Evolutionary conservation across 2,888 invertebrate species (phyloP).

Genomic region (Epirrhoe alternata): DNA sequence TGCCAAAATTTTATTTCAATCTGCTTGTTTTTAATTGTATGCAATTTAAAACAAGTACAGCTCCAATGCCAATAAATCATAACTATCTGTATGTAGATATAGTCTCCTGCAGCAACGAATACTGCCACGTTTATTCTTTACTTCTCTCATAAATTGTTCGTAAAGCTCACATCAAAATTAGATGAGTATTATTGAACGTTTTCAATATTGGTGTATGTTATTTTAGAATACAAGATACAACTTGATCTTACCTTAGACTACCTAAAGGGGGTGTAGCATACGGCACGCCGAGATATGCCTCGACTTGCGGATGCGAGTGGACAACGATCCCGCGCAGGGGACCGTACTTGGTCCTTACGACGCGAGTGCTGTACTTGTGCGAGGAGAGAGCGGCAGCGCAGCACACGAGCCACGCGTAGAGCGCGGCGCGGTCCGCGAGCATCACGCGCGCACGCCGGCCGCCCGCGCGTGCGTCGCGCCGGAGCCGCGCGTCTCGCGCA

Average conservation of each 20-base stretch:
- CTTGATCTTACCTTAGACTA: conserved; percentile 90
- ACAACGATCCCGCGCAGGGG: conserved; percentile 93
- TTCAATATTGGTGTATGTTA: not conserved
- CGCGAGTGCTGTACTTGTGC: conserved; percentile 92
- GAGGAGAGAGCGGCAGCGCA: conserved; percentile 84
- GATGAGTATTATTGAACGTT: too few relatives aligned
- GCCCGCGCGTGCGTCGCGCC: conserved; percentile 66
- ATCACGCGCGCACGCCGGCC: conserved; percentile 73
- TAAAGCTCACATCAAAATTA: too few relatives aligned
- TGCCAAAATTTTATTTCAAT: too few relatives aligned
- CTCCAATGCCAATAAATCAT: too few relatives aligned
- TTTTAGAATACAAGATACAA: not conserved
- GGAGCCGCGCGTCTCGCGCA: conserved; percentile 62
- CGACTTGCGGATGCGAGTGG: conserved; percentile 92
- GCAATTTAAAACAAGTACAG: too few relatives aligned
- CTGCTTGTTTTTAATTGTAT: too few relatives aligned
- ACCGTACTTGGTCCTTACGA: conserved; percentile 96
- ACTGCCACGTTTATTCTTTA: too few relatives aligned
- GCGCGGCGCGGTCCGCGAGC: conserved; percentile 82
- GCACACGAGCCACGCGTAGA: conserved; percentile 84
- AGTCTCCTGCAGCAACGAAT: too few relatives aligned
- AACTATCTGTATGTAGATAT: too few relatives aligned
- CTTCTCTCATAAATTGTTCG: too few relatives aligned
- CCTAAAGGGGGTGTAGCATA: conserved; percentile 97
- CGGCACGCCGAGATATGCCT: conserved; percentile 96